Evolutionary conservation across 2,113 vertebrate species (phyloP), one percentile per base, ranked within the genome.

Genomic region (Chaenogobius annularis): DNA sequence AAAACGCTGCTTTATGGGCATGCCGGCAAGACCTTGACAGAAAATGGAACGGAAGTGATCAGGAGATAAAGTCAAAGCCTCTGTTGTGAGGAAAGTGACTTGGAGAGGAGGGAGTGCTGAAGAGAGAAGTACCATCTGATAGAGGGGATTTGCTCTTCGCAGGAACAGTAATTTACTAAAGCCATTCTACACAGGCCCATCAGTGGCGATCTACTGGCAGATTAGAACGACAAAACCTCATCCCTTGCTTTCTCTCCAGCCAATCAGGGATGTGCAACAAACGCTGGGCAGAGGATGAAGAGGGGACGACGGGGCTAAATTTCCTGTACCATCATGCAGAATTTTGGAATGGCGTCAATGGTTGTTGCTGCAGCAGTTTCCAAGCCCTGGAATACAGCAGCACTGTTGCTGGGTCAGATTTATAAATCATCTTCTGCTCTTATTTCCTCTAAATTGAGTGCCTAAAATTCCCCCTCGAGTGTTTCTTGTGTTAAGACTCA

Each of bases 81-180:
- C 83, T 73, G 70, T 68, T 70, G 74, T 71, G 75, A 72, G 83
- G 78, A 85, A 83, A 87, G 83, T 74, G 74, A 74, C 78, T 83
- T 77, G 77, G 72, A 64, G 78, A 62, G 68, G 64, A 87, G 61
- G 46, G 77, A 83, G 79, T 77, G 85, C 85, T 78, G 78, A 84
- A 80, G 74, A 72, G 68, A 82, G 86, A 81, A 85, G 76, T 71
- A 74, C 69, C 87, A 89, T 91, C 89, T 88, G 89, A 91, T 90
- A 77, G 83, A 87, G 83, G 88, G 88, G 90, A 92, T 92, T 93
- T 92, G 87, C 78, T 89, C 85, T 84, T 83, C 85, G 76, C 87
- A 89, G 85, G 83, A 90, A 91, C 89, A 90, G 87, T 91, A 88
- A 91, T 92, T 90, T 91, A 91, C 87, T 89, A 88, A 92, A 92